These are phyloP conservation scores for Pithys albifrons DNA, from an alignment of 2,113 vertebrate species.

Conservation along the genomic window DNA sequence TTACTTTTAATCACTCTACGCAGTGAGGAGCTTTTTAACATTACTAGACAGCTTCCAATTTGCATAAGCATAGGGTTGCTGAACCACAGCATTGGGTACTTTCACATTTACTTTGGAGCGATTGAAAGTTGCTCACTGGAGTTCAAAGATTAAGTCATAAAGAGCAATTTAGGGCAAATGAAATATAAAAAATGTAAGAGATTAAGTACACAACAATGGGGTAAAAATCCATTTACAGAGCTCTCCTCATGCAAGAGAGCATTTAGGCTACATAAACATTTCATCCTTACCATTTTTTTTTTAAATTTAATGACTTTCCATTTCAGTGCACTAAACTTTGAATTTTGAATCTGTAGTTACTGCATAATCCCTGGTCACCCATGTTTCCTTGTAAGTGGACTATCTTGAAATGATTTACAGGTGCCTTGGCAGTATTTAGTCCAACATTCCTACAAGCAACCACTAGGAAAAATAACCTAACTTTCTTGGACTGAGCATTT, in stretches of 20 bases:
- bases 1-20: constrained; percentile 63
- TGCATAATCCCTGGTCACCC: not conserved
- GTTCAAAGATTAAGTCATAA: constrained; percentile 54
- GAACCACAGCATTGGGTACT: constrained; percentile 12
- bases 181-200: not conserved
- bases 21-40: constrained; percentile 52
- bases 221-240: constrained; percentile 9
- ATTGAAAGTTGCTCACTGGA: not conserved
- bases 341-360: not conserved
- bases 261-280: not conserved
- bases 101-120: constrained; percentile 20
- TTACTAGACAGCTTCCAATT: constrained; percentile 56
- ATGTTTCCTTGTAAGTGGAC: constrained; percentile 2
- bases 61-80: constrained; percentile 38
- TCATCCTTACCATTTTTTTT: not conserved
- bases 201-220: constrained; percentile 3
- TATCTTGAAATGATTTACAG: constrained; percentile 52
- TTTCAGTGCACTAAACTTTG: not conserved
- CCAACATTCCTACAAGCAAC: not conserved
- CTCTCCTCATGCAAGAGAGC: not conserved
- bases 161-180: constrained; percentile 32
- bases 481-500: not conserved
- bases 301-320: not conserved
- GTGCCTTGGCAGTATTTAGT: not conserved
- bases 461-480: not conserved